phyloP scores from a whole-genome alignment of 2,797 vertebrate species.

The Craterocephalus amniculus region DNA sequence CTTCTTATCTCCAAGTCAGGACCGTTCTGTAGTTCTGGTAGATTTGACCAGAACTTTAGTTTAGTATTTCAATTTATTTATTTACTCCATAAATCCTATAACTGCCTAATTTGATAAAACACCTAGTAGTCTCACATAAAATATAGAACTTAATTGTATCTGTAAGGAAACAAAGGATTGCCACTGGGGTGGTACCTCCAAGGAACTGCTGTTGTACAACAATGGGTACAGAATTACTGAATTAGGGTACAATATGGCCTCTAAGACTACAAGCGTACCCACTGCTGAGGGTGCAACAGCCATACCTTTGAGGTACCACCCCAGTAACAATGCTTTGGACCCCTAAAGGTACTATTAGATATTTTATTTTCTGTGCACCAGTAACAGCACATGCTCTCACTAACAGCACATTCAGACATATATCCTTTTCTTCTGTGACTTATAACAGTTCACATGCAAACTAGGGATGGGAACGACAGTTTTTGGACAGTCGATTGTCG shows the following conservation, averaged over 20 bases:
- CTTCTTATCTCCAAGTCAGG: neutral
- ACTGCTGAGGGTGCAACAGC: too few species aligned
- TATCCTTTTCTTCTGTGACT: slow-evolving; percentile 5
- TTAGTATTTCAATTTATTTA: slow-evolving; percentile 1
- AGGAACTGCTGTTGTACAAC: too few species aligned
- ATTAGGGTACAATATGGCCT: too few species aligned
- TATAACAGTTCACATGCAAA: too few species aligned
- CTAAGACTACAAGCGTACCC: too few species aligned
- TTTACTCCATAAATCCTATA: neutral
- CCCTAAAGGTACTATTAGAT: neutral
- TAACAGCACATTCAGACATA: neutral
- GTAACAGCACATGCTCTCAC: neutral
- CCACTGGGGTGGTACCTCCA: too few species aligned
- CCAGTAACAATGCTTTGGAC: neutral
- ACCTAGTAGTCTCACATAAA: too few species aligned
- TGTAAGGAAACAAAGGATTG: too few species aligned
- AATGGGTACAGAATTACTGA: too few species aligned
- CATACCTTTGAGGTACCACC: neutral
- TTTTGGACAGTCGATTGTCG: too few species aligned
- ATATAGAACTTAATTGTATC: too few species aligned
- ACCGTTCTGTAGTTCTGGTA: neutral
- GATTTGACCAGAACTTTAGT: neutral
- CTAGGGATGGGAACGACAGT: too few species aligned
- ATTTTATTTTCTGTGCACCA: neutral
- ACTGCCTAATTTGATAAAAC: neutral